These are phyloP conservation scores for Drosophila subobscura DNA, from an alignment of 1,140 invertebrate genomes.

Conservation along the genomic window DNA sequence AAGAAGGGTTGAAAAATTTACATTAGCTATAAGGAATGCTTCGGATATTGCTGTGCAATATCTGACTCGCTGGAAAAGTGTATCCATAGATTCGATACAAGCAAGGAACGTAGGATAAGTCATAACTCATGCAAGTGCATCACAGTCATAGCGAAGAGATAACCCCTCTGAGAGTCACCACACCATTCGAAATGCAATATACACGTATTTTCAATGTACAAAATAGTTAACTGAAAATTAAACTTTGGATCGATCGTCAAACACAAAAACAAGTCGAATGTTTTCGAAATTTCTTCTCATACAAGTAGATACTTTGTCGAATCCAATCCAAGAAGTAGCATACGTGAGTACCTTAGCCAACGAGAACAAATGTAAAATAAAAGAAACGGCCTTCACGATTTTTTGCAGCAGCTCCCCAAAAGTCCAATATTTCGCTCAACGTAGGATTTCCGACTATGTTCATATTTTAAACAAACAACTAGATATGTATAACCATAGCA, in stretches of 20 bases:
- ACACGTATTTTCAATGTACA: conserved; percentile 36
- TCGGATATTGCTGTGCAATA: conserved; percentile 14
- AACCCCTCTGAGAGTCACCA: background rate
- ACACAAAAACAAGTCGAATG: conserved; percentile 1
- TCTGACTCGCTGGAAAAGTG: background rate
- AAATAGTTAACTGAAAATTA: conserved; percentile 28
- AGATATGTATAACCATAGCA: conserved; percentile 29
- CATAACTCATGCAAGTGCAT: conserved; percentile 40
- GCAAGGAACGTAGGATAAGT: conserved; percentile 31
- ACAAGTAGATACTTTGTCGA: conserved; percentile 25
- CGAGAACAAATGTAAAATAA: conserved; percentile 36
- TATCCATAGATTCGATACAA: conserved; percentile 2
- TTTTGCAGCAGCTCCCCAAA: conserved; percentile 25
- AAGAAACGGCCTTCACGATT: conserved; percentile 31
- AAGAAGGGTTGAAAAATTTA: conserved; percentile 10
- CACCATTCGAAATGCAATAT: conserved; percentile 15
- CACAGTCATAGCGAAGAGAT: conserved; percentile 40
- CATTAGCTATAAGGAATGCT: conserved; percentile 4
- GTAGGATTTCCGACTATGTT: conserved; percentile 45
- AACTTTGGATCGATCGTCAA: conserved; percentile 25
- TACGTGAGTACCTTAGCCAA: conserved; percentile 76
- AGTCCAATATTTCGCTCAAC: conserved; percentile 47
- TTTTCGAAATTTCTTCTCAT: conserved; percentile 42
- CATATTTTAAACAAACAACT: conserved; percentile 56
- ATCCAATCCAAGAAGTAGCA: conserved; percentile 49